Percentiles rank a stretch among this genome's conserved stretches.
Conservation (phyloP, 2,797 vertebrate species). For the Remorina albescens region DNA sequence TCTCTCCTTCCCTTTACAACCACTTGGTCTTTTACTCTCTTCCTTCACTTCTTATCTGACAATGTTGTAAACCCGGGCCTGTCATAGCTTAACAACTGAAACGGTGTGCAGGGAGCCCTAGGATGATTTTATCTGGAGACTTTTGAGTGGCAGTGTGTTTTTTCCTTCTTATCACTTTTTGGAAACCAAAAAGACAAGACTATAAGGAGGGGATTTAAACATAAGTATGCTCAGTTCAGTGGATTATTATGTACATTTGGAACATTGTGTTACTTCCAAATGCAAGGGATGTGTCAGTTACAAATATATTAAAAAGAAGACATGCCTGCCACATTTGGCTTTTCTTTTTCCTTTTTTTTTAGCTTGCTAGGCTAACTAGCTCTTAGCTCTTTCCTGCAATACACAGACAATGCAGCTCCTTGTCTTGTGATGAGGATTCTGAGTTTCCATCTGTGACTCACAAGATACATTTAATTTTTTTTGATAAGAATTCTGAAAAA, state of each 20-base stretch:
- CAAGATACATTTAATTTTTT: too few relatives aligned
- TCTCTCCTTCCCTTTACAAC: slow-evolving; percentile 9
- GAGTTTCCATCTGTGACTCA: background rate
- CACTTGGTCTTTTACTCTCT: background rate
- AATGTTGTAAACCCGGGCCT: background rate
- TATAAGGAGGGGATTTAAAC: background rate
- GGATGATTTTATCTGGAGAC: too few relatives aligned
- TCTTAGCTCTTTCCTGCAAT: background rate
- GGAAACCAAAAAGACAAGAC: background rate
- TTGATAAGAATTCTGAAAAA: too few relatives aligned
- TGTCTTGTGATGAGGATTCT: background rate
- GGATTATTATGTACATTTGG: background rate
- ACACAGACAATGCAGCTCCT: background rate
- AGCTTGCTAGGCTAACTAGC: background rate
- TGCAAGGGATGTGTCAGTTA: background rate
- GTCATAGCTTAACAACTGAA: background rate
- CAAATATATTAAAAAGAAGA: background rate
- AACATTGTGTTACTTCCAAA: background rate
- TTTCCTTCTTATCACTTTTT: background rate
- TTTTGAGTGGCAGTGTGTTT: background rate
- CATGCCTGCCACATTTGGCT: background rate
- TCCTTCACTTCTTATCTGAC: slow-evolving; percentile 10
- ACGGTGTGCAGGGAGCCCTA: too few relatives aligned
- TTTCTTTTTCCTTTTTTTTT: too few relatives aligned
- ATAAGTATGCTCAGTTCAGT: background rate